These are phyloP conservation scores for Pilophorus perplexus DNA, from an alignment of 2,888 invertebrate species.

Conservation along the genomic window DNA sequence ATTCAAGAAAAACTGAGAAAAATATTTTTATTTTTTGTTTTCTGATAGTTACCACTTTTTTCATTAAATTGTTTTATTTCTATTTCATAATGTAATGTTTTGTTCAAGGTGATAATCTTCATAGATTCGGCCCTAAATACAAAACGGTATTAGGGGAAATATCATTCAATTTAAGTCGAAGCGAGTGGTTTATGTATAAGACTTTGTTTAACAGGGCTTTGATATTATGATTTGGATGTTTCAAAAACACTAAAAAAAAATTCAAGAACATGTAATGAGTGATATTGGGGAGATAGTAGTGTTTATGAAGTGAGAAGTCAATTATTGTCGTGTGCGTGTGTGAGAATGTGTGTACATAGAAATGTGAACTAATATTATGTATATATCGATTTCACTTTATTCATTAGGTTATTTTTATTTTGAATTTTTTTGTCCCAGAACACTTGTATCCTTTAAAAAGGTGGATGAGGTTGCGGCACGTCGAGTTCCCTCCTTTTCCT, in stretches of 20 bases:
- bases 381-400: no score
- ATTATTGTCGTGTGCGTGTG: slow-evolving; percentile 1
- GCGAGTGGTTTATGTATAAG: background rate
- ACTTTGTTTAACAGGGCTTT: slow-evolving; percentile 30
- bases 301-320: background rate
- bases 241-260: slow-evolving; percentile 25
- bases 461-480: no score
- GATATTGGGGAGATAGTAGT: background rate
- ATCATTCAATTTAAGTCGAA: slow-evolving; percentile 16
- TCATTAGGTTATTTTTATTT: no score
- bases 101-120: slow-evolving; percentile 3
- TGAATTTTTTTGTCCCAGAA: no score
- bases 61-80: slow-evolving; percentile 3
- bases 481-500: no score
- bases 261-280: background rate
- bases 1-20: background rate
- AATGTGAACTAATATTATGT: background rate
- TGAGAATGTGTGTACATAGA: slow-evolving; percentile 6
- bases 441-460: no score
- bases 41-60: slow-evolving; percentile 31
- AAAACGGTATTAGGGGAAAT: slow-evolving; percentile 10
- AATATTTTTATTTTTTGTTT: background rate
- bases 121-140: background rate
- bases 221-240: slow-evolving; percentile 12
- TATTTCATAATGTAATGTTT: background rate